Evolutionary conservation across 2,797 vertebrate genomes (phyloP).

Genomic region (Pogoniulus pusillus): DNA sequence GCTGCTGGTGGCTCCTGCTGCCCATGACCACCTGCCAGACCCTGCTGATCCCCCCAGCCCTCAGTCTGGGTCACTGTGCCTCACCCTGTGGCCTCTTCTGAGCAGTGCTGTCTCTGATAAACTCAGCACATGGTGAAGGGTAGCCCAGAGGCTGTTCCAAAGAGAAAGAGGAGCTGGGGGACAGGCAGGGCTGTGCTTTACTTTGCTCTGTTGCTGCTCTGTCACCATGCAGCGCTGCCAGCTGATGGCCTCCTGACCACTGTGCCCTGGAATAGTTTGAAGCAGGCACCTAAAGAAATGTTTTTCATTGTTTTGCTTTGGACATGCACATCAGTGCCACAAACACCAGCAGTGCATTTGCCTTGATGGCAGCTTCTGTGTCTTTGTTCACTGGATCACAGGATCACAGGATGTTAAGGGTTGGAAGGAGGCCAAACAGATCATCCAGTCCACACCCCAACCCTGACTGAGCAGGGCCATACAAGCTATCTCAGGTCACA

Average conservation of each 20-base stretch:
- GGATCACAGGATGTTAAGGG: too few relatives aligned
- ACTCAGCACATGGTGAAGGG: accelerated
- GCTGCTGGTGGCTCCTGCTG: too few relatives aligned
- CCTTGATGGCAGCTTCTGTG: not conserved
- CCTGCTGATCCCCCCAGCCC: not conserved
- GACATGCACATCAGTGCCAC: not conserved
- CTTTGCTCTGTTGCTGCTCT: too few relatives aligned
- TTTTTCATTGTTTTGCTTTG: not conserved
- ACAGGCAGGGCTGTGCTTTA: accelerated
- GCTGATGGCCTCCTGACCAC: not conserved
- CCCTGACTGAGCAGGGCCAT: too few relatives aligned
- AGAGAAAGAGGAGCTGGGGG: not conserved
- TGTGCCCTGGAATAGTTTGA: not conserved
- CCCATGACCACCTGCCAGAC: not conserved
- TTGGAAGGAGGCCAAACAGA: too few relatives aligned
- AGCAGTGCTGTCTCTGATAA: accelerated
- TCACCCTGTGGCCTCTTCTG: accelerated
- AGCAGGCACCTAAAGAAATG: not conserved
- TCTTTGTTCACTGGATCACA: not conserved
- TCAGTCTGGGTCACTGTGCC: not conserved
- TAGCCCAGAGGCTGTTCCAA: accelerated
- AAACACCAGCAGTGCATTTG: not conserved
- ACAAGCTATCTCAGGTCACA: too few relatives aligned
- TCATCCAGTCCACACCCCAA: too few relatives aligned
- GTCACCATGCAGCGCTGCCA: too few relatives aligned